Evolutionary conservation across 2,888 invertebrate species (phyloP).

Genomic region (Eulithis prunata): DNA sequence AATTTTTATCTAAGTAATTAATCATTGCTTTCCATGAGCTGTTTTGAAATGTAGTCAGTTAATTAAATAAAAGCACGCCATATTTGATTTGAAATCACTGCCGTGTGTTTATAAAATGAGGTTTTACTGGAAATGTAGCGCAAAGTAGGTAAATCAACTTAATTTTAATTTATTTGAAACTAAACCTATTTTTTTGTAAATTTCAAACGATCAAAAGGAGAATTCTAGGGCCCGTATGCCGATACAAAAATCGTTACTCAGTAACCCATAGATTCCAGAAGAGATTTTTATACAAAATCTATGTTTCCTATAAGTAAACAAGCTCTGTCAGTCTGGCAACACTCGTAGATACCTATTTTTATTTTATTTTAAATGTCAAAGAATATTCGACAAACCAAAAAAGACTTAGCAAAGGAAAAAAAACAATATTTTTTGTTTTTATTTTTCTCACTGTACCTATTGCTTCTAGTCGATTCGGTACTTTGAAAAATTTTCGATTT

Average conservation of each 20-base stretch:
- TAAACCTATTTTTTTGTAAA: background rate
- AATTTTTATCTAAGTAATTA: constrained; percentile 26
- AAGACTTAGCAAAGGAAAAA: too few relatives aligned
- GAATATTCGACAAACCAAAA: too few relatives aligned
- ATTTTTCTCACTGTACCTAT: constrained; percentile 27
- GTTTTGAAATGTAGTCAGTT: constrained; percentile 9
- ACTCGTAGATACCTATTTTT: constrained; percentile 11
- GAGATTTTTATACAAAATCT: too few relatives aligned
- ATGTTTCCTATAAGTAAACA: too few relatives aligned
- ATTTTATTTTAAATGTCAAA: too few relatives aligned
- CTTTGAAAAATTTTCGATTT: constrained; percentile 1
- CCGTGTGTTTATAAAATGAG: background rate
- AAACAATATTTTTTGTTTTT: too few relatives aligned
- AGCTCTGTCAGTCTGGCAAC: background rate
- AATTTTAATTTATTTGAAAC: too few relatives aligned
- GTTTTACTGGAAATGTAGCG: background rate
- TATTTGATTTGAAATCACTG: constrained; percentile 16
- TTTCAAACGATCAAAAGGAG: too few relatives aligned
- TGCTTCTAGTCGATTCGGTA: constrained; percentile 8
- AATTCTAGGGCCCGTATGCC: too few relatives aligned
- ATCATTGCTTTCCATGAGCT: constrained; percentile 29
- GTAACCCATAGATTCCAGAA: too few relatives aligned
- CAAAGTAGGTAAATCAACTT: background rate
- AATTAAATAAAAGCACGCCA: constrained; percentile 25
- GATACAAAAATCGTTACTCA: too few relatives aligned